These are phyloP conservation scores for Steinernema hermaphroditum DNA, from an alignment of 2,888 invertebrate species.

Conservation along the genomic window DNA sequence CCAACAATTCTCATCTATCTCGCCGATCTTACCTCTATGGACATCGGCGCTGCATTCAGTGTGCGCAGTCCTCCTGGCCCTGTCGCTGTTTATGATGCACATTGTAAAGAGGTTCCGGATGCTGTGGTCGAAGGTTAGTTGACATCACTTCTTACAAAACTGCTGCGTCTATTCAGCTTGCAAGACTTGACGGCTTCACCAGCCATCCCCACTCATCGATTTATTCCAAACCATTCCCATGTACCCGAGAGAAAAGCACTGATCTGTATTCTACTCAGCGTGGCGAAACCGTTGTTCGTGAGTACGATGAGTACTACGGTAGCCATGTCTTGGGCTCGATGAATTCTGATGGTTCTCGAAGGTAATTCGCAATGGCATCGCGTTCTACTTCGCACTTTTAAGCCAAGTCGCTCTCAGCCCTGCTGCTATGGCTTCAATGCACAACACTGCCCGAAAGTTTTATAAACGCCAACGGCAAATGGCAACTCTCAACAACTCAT, in stretches of 20 bases:
- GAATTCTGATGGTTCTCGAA: neutral
- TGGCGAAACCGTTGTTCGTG: neutral
- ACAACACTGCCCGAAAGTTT: neutral
- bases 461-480: slow-evolving; percentile 17
- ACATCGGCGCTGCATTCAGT: neutral
- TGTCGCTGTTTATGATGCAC: neutral
- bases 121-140: neutral
- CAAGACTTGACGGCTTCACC: too few relatives aligned
- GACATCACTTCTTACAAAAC: too few relatives aligned
- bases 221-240: slow-evolving; percentile 14
- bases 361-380: too few relatives aligned
- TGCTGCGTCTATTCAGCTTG: neutral
- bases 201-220: neutral
- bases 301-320: slow-evolving; percentile 18
- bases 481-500: neutral
- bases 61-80: neutral
- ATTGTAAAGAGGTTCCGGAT: neutral
- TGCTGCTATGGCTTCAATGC: neutral
- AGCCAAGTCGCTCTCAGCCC: slow-evolving; percentile 8
- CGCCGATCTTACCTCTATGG: neutral
- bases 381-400: neutral
- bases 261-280: too few relatives aligned
- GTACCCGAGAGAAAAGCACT: neutral
- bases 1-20: neutral
- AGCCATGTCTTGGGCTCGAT: neutral